Percentiles rank a stretch among this genome's conserved stretches.
These are phyloP conservation scores for Epinephelus cyanopodus DNA, from an alignment of 2,113 vertebrate genomes.

Conservation along the genomic window DNA sequence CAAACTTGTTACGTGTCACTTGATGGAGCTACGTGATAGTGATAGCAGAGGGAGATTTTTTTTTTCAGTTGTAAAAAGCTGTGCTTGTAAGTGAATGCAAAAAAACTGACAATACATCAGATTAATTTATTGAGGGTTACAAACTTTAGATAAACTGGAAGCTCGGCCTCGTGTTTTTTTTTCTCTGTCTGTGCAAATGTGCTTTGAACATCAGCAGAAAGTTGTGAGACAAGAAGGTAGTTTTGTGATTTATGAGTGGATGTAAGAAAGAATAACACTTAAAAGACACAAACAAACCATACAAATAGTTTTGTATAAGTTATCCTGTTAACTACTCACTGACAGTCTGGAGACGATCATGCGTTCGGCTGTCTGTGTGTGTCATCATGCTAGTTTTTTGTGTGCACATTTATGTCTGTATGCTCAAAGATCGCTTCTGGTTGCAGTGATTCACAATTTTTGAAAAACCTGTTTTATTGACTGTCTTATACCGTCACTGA, in stretches of 20 bases:
- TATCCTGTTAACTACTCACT: too few species aligned
- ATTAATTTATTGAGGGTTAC: background rate
- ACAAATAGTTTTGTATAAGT: background rate
- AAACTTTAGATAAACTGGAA: background rate
- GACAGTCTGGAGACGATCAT: too few species aligned
- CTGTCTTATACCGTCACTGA: too few species aligned
- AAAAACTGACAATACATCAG: background rate
- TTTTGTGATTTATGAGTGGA: background rate
- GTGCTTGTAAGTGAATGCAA: background rate
- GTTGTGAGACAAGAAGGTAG: background rate
- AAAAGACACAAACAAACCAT: background rate
- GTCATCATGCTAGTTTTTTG: too few species aligned
- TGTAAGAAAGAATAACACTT: background rate
- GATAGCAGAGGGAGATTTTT: background rate
- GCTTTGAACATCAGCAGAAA: background rate
- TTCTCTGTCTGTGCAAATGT: background rate
- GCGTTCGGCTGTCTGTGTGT: too few species aligned
- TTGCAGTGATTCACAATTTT: too few species aligned
- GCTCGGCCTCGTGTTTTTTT: background rate
- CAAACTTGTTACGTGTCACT: constrained; percentile 31
- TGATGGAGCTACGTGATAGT: constrained; percentile 13
- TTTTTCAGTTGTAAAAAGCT: background rate
- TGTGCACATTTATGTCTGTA: too few species aligned
- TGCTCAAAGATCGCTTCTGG: too few species aligned
- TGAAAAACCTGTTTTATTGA: too few species aligned